A percentile compares a stretch with the other conserved stretches of the same genome.
Conservation (phyloP, 2,113 vertebrate genomes). For the Paedocypris sp. region DNA sequence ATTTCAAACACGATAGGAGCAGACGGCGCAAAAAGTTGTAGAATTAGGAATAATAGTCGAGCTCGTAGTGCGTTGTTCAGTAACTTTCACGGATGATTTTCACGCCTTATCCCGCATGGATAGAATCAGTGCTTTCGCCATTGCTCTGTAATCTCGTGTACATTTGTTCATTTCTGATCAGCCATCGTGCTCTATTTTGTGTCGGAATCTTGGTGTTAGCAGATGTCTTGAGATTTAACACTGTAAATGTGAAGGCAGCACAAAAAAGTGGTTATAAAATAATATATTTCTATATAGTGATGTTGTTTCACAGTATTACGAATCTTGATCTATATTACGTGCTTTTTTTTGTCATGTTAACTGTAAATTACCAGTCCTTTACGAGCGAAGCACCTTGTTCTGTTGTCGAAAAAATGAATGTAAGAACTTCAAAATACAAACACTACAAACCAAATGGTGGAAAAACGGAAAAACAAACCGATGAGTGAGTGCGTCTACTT, state of each 20-base stretch:
- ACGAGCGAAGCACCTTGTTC: neutral
- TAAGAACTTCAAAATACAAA: no score
- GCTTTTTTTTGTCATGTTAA: slow-evolving; percentile 34
- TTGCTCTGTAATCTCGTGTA: slow-evolving; percentile 51
- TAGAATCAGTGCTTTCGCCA: slow-evolving; percentile 72
- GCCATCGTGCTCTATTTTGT: slow-evolving; percentile 43
- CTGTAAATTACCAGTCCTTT: neutral
- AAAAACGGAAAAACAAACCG: no score
- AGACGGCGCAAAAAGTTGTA: slow-evolving; percentile 47
- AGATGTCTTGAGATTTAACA: slow-evolving; percentile 41
- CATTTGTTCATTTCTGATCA: slow-evolving; percentile 40
- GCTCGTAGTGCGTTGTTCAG: slow-evolving; percentile 48
- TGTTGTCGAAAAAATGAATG: no score
- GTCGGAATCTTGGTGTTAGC: slow-evolving; percentile 54
- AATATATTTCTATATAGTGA: slow-evolving; percentile 17
- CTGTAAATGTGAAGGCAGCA: slow-evolving; percentile 36
- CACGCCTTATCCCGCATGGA: slow-evolving; percentile 84
- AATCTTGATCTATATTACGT: slow-evolving; percentile 28
- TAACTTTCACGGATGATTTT: slow-evolving; percentile 62
- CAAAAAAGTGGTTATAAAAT: slow-evolving; percentile 28
- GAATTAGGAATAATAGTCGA: slow-evolving; percentile 46
- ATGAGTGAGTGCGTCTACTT: no score
- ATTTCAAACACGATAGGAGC: slow-evolving; percentile 24
- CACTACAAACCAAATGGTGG: no score
- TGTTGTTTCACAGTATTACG: slow-evolving; percentile 21